A percentile compares a stretch with the other conserved stretches of the same genome.
Evolutionary conservation across 64 coral and sea anemone species (phyloP).

Genomic region (Stichodactyla mertensii): DNA sequence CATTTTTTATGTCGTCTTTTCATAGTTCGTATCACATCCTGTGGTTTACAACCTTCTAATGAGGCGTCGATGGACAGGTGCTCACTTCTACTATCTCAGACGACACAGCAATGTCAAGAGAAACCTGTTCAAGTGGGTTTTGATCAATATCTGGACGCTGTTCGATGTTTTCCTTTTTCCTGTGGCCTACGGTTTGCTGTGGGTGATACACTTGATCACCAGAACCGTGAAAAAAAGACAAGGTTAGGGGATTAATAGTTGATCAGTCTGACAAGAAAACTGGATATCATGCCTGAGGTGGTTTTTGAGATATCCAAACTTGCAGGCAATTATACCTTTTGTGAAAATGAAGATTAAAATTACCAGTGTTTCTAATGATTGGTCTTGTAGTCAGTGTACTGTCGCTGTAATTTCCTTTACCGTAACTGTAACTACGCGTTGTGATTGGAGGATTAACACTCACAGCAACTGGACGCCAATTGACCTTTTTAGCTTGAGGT

Average conservation of each 20-base stretch:
- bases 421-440: too few species aligned
- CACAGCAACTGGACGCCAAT: too few species aligned
- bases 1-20: neutral
- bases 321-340: too few species aligned
- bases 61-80: neutral
- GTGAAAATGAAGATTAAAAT: too few species aligned
- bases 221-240: neutral
- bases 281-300: too few species aligned
- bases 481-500: too few species aligned
- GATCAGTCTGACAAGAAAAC: too few species aligned
- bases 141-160: neutral
- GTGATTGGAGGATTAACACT: too few species aligned
- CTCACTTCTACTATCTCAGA: neutral
- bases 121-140: conserved; percentile 2
- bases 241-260: neutral
- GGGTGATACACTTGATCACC: neutral
- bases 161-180: conserved; percentile 7
- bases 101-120: neutral
- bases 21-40: conserved; percentile 11
- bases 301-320: too few species aligned
- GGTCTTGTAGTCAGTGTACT: too few species aligned
- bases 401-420: too few species aligned
- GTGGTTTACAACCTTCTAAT: neutral
- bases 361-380: too few species aligned
- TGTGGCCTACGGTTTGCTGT: neutral